Conservation (phyloP, 2,797 vertebrate genomes). For the Spondyliosoma cantharus region DNA sequence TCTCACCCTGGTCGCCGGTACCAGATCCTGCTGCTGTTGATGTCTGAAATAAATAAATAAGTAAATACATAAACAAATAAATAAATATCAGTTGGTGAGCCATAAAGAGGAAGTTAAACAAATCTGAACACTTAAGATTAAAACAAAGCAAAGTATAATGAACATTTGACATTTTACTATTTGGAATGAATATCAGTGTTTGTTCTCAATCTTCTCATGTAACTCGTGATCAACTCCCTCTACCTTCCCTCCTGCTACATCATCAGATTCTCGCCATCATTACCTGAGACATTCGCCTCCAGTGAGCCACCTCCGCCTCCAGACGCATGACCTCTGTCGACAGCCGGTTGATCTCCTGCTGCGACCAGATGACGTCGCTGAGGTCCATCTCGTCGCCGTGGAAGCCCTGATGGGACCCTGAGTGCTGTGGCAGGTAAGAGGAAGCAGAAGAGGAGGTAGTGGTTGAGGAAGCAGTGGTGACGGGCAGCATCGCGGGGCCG, state of each 20-base stretch:
- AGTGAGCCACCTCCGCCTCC: slow-evolving; percentile 91
- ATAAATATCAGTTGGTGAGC: too few species aligned
- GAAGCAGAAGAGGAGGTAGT: slow-evolving; percentile 77
- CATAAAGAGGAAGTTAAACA: neutral
- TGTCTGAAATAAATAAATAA: slow-evolving; percentile 78
- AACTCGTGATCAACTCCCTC: neutral
- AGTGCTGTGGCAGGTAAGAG: slow-evolving; percentile 81
- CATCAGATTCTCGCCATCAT: neutral
- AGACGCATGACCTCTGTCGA: slow-evolving; percentile 91
- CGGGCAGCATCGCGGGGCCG: slow-evolving; percentile 72
- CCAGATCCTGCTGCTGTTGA: slow-evolving; percentile 83
- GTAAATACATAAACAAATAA: neutral
- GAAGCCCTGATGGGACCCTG: slow-evolving; percentile 84
- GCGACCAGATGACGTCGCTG: slow-evolving; percentile 94
- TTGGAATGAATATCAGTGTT: neutral
- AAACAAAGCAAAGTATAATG: neutral
- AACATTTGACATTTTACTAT: neutral
- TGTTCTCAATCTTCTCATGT: too few species aligned
- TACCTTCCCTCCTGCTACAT: too few species aligned
- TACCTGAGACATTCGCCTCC: slow-evolving; percentile 93
- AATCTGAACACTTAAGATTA: neutral
- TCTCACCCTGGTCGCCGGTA: slow-evolving; percentile 88
- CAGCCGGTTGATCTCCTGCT: slow-evolving; percentile 97
- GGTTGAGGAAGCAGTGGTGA: slow-evolving; percentile 71
- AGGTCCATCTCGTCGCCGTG: slow-evolving; percentile 94